These are phyloP conservation scores for Metopia argyrocephala DNA, from an alignment of 2,888 invertebrate species.

Conservation along the genomic window DNA sequence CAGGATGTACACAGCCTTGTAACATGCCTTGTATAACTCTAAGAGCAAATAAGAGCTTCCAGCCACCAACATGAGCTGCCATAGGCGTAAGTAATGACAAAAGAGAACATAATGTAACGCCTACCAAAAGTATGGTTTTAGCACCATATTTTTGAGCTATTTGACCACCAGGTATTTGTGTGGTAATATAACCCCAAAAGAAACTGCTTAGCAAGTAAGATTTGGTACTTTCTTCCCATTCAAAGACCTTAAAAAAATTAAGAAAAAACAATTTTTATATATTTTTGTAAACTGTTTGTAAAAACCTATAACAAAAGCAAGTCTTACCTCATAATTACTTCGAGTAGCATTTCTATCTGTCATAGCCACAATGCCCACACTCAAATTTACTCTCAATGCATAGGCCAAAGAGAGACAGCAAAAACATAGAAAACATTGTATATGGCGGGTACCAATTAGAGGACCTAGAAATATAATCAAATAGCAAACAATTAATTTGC, in stretches of 20 bases:
- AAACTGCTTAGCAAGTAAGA: constrained; percentile 83
- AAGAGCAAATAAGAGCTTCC: constrained; percentile 81
- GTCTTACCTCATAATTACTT: constrained; percentile 77
- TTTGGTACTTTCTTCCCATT: constrained; percentile 80
- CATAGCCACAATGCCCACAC: constrained; percentile 87
- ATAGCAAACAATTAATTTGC: constrained; percentile 20
- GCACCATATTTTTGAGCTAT: constrained; percentile 86
- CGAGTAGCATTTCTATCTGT: constrained; percentile 79
- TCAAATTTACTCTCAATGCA: constrained; percentile 84
- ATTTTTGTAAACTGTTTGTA: constrained; percentile 20
- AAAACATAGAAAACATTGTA: constrained; percentile 83
- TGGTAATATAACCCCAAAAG: constrained; percentile 84
- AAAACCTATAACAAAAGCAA: constrained; percentile 68
- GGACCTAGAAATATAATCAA: constrained; percentile 68
- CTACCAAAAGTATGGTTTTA: constrained; percentile 81
- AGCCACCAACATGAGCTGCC: constrained; percentile 83
- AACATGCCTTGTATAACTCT: constrained; percentile 84
- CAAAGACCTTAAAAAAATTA: constrained; percentile 79
- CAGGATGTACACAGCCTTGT: constrained; percentile 85
- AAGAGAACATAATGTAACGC: constrained; percentile 82
- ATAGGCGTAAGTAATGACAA: constrained; percentile 84
- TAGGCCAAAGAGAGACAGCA: constrained; percentile 82
- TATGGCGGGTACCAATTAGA: constrained; percentile 82
- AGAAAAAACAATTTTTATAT: background rate
- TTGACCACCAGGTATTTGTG: constrained; percentile 83